These are phyloP conservation scores for Embiotoca jacksoni DNA, from an alignment of 2,113 vertebrate genomes.

Conservation along the genomic window DNA sequence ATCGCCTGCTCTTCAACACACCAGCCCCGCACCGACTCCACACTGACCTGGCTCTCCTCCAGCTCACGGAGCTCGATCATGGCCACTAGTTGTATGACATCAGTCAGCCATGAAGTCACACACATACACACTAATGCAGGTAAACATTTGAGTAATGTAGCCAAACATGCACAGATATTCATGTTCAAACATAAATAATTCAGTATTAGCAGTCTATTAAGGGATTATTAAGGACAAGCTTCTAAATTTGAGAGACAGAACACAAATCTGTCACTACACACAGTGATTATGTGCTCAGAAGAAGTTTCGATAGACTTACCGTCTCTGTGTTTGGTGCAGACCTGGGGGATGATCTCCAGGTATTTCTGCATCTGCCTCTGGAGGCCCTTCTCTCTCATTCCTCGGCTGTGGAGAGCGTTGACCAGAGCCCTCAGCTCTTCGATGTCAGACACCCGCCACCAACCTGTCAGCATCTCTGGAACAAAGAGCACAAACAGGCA, in stretches of 20 bases:
- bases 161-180: constrained; percentile 3
- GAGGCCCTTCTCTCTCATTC: constrained; percentile 94
- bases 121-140: background rate
- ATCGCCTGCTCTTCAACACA: constrained; percentile 98
- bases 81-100: constrained; percentile 83
- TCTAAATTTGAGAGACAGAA: constrained; percentile 11
- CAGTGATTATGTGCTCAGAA: background rate
- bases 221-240: background rate
- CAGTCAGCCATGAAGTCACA: constrained; percentile 8
- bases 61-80: constrained; percentile 94
- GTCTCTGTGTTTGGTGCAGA: constrained; percentile 94
- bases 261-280: background rate
- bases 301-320: constrained; percentile 80
- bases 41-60: constrained; percentile 95
- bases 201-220: constrained; percentile 20
- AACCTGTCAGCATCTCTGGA: constrained; percentile 94
- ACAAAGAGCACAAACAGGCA: constrained; percentile 32
- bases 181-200: constrained; percentile 19
- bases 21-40: constrained; percentile 95
- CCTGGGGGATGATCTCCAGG: constrained; percentile 95
- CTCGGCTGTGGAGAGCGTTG: constrained; percentile 92
- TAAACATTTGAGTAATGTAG: constrained; percentile 3
- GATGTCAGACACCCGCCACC: constrained; percentile 96
- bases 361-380: constrained; percentile 98
- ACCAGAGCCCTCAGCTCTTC: constrained; percentile 92